Percentiles rank a stretch among this genome's conserved stretches.
These are phyloP conservation scores for Chrysogorgia sp. DNA, from an alignment of 92 coral and sea anemone genomes.

Conservation along the genomic window DNA sequence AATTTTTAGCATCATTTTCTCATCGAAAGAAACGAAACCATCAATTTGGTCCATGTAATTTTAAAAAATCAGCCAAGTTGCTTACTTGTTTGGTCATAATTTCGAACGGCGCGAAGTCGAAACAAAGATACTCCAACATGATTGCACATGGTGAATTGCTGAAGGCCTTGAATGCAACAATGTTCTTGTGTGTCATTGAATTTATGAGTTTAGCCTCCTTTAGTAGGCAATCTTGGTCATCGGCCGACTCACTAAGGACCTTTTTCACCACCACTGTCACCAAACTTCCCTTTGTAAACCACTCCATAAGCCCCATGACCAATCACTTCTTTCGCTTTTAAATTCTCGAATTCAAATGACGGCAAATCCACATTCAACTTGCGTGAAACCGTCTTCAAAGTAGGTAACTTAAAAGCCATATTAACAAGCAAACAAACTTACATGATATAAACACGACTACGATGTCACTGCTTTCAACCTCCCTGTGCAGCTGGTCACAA, in stretches of 20 bases:
- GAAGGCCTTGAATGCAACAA: constrained; percentile 5
- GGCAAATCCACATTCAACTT: neutral
- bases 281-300: constrained; percentile 1
- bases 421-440: too few species aligned
- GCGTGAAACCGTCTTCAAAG: neutral
- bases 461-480: too few species aligned
- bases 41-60: constrained; percentile 10
- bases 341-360: neutral
- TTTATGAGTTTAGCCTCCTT: constrained; percentile 7
- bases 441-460: too few species aligned
- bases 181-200: constrained; percentile 7
- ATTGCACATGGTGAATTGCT: neutral
- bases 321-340: neutral
- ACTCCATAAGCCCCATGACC: constrained; percentile 15
- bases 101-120: constrained; percentile 5
- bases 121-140: constrained; percentile 16
- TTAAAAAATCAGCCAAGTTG: constrained; percentile 3
- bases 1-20: neutral
- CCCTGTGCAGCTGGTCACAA: too few species aligned
- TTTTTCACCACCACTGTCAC: constrained; percentile 5
- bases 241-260: neutral
- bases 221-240: neutral
- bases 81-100: neutral
- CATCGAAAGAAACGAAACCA: constrained; percentile 2
- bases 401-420: constrained; percentile 6